Evolutionary conservation across 2,888 invertebrate species (phyloP), one percentile per base, ranked within the genome.

Genomic region (Odontocolon sp.): DNA sequence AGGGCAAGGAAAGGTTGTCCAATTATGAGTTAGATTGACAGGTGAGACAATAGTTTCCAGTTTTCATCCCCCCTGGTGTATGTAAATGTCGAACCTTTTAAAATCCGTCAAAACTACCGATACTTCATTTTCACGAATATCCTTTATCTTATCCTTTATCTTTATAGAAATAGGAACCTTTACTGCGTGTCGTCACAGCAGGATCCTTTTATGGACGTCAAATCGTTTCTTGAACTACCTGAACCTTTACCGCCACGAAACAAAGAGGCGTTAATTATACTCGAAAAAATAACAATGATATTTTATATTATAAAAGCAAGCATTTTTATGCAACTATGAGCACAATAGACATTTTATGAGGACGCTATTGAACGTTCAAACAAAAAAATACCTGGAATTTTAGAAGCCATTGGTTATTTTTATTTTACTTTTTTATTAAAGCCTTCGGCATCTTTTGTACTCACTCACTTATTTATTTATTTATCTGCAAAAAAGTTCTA

Each of bases 21-120:
- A 64, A 64, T 64, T 64, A 64, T 64, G 50, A 63, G 38, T 38
- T 16, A 38, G 16, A n/a, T 50, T 50, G 64, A 64, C 64, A 64
- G 64, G 36, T 23, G 63, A 26, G 36, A 38, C 36, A n/a, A 63
- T 50, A 26, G 16, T 36, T 64, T 18, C 9, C 23, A 50, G 14
- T 63, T 63, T 26, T 50, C 50, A 26, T 6, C 50, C 5, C 6
- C 47, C 16, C 11, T 31, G 26, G 47, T 9, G 26, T 45, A 9
- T 26, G 23, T 23, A n/a, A 4, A n/a, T 21, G 26, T 21, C 4
- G n/a, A n/a, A n/a, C n/a, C n/a, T n/a, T n/a, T n/a, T n/a, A n/a
- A n/a, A n/a, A n/a, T n/a, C n/a, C n/a, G n/a, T n/a, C n/a, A n/a
- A n/a, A n/a, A n/a, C n/a, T n/a, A n/a, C n/a, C n/a, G n/a, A n/a